Base-by-base conservation (phyloP, 2,797 vertebrate species). In the Onychomys arenicola region DNA sequence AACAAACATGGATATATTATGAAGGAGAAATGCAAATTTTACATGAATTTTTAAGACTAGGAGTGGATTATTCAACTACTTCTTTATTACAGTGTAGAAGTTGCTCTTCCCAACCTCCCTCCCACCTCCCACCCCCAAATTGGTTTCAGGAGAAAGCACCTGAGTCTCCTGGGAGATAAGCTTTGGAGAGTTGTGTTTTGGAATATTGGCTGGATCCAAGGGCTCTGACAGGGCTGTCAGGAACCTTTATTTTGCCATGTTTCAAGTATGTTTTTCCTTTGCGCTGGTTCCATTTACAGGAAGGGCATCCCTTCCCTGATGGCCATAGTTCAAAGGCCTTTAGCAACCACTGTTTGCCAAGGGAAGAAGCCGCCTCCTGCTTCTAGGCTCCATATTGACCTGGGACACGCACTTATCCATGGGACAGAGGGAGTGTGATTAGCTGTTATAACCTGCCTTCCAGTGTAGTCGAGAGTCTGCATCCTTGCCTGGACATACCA, bases 31-130 rank as follows among this genome's bases (percentile, higher is more conserved):
- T 97, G 96, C 85, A 90, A 94, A 93, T 97, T 92, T 94, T 94
- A 40, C 92, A 97, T 97, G 61, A 97, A 97, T 96, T 96, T 97
- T 97, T 98, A 96, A 96, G 96, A 90, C 43, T 25, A 59, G 25
- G 81, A 94, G 93, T 95, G 90, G 95, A 93, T 96, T 97, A 95
- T 91, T 91, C 77, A 89, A 49, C 61, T 61, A 61, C 84, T 88
- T 89, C 89, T 85, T 92, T 88, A 84, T 43, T 49, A 34, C 2
- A 69, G 52, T 10, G 57, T 85, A 95, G 92, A 85, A 34, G 27
- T 65, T 81, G 23, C 73, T 83, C 43, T 29, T 43, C 43, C 81
- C 73, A 93, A 5, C 57, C 40, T 23, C 14, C 29, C 27, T 9
- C 27, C n/a, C 1, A n/a, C n/a, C n/a, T n/a, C n/a, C n/a, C n/a